Evolutionary conservation across 2,797 vertebrate genomes (phyloP).

Genomic region (Cynodonichthys magdalenae): DNA sequence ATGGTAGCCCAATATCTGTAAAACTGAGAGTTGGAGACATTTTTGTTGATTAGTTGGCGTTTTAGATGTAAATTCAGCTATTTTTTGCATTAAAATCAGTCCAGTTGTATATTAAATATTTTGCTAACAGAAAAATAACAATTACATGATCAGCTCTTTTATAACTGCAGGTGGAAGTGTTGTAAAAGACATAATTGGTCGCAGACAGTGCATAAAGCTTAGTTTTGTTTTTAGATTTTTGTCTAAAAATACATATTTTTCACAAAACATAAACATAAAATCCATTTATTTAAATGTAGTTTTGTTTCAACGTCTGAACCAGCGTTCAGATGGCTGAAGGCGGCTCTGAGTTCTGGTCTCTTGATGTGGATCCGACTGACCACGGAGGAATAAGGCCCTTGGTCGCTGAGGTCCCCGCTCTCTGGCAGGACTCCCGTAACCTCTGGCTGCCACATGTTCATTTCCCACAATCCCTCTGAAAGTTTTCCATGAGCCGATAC

Average conservation of each 20-base stretch:
- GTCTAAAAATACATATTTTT: slow-evolving; percentile 41
- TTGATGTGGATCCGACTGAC: slow-evolving; percentile 63
- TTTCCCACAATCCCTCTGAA: slow-evolving; percentile 49
- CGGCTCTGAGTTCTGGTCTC: slow-evolving; percentile 33
- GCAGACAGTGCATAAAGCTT: too few species aligned
- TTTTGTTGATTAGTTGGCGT: too few species aligned
- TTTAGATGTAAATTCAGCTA: too few species aligned
- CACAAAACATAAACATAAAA: slow-evolving; percentile 28
- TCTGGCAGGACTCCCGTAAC: slow-evolving; percentile 62
- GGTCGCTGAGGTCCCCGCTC: slow-evolving; percentile 24
- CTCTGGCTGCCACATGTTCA: slow-evolving; percentile 68
- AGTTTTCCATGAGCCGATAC: slow-evolving; percentile 31
- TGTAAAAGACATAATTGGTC: too few species aligned
- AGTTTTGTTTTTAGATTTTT: background rate
- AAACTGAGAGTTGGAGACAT: too few species aligned
- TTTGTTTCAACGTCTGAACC: slow-evolving; percentile 15
- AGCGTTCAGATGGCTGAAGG: slow-evolving; percentile 29
- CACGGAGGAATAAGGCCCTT: slow-evolving; percentile 42
- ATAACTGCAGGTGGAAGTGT: too few species aligned
- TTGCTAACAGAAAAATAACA: too few species aligned
- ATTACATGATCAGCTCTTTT: too few species aligned
- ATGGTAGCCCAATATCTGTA: too few species aligned
- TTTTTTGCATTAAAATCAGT: too few species aligned
- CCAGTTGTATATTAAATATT: too few species aligned
- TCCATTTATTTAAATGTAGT: too few species aligned